A percentile compares a stretch with the other conserved stretches of the same genome.
phyloP scores from a whole-genome alignment of 1,140 invertebrate genomes.

The Sinella curviseta region DNA sequence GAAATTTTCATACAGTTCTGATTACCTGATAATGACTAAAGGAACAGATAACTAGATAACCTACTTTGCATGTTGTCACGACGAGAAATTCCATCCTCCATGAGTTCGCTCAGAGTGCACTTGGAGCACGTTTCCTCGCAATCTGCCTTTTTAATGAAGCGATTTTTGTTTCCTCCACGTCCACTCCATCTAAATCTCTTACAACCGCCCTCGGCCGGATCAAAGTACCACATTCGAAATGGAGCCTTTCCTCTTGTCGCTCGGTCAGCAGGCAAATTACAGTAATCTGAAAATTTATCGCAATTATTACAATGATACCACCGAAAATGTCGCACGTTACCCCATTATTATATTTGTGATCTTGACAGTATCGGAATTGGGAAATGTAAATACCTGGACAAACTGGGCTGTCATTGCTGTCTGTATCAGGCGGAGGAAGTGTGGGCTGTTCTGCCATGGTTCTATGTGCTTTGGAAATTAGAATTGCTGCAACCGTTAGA shows the following conservation, averaged over 20 bases:
- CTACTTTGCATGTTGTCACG: background rate
- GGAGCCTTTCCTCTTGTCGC: background rate
- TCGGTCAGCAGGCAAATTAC: background rate
- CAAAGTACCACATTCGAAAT: slow-evolving; percentile 4
- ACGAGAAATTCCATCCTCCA: background rate
- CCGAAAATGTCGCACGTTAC: too few relatives aligned
- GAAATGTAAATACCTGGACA: slow-evolving; percentile 8
- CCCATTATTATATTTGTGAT: background rate
- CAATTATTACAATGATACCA: background rate
- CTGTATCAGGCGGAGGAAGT: background rate
- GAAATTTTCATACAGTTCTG: too few relatives aligned
- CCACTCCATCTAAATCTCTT: background rate
- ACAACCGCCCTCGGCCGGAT: background rate
- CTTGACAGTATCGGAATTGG: background rate
- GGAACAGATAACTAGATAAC: too few relatives aligned
- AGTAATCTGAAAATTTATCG: background rate
- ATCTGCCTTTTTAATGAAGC: background rate
- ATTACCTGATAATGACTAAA: too few relatives aligned
- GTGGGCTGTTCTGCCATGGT: background rate
- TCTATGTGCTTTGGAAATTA: background rate
- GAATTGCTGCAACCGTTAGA: background rate
- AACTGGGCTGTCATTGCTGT: background rate
- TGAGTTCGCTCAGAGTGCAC: background rate
- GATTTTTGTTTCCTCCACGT: slow-evolving; percentile 4
- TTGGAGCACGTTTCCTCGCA: slow-evolving; percentile 16